Evolutionary conservation across 2,888 invertebrate genomes (phyloP), one percentile per base, ranked within the genome.

Genomic region (Dorcus parallelipipedus): DNA sequence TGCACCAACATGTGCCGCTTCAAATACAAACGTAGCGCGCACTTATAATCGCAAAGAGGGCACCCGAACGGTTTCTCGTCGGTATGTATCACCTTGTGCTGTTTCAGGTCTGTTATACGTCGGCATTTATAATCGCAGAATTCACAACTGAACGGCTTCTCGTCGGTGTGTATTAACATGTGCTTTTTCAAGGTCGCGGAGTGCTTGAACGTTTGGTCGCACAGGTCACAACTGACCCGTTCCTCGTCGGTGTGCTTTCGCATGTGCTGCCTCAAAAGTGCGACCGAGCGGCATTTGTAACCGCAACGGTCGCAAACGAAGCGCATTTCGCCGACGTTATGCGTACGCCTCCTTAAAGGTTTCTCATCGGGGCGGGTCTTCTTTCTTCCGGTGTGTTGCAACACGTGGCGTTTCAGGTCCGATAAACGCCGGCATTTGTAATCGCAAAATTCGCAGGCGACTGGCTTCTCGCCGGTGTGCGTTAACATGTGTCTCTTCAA

Each of bases 221-320:
- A 69, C 14, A 64, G 55, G 17, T 60, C 56, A 40, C 67, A 68
- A 57, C 81, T 80, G 75, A 82, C 81, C 49, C 83, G 68, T 49
- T 63, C 58, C 26, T 63, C 64, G 3, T 67, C 38, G 5, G 55
- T 54, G 49, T 64, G 62, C 3, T 26, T 52, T 9, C 55, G 60
- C 42, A 55, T 52, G 49, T 64, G 64, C 9, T 17, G 38, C 10
- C 20, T 17, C 20, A 63, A 42, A 38, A 41, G 54, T 2, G 39
- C n/a, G 10, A 23, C 45, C n/a, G 71, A 74, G 7, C 75, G 56
- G 0, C 76, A 75, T 9, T 71, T 69, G 52, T 76, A 77, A 69
- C 79, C 77, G 54, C 76, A 73, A 33, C 74, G 73, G 60, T 77
- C 74, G 55, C 78, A 79, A 9, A 71, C 58, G 14, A 6, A 33